Evolutionary conservation across 2,888 invertebrate genomes (phyloP).

Genomic region (Morpho helenor): DNA sequence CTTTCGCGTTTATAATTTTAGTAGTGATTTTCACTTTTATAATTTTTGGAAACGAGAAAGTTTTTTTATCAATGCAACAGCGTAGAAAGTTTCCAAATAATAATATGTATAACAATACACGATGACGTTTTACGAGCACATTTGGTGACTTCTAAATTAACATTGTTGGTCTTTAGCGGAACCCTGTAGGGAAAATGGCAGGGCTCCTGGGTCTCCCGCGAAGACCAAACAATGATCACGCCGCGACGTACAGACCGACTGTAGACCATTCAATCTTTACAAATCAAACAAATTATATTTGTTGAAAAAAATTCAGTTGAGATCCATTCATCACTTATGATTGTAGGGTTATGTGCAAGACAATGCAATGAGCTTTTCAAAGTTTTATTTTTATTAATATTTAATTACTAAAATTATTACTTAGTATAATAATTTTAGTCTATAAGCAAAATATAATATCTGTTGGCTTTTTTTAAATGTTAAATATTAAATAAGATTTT

Average conservation of each 20-base stretch:
- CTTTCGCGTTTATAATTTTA: no score
- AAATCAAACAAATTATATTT: conserved; percentile 77
- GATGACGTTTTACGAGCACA: conserved; percentile 57
- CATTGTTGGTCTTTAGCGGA: conserved; percentile 69
- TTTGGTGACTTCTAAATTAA: conserved; percentile 63
- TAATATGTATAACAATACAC: conserved; percentile 45
- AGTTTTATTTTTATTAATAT: conserved; percentile 1
- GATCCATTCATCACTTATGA: conserved; percentile 40
- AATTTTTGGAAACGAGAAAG: no score
- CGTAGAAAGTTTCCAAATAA: conserved; percentile 39
- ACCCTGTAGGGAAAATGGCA: conserved; percentile 71
- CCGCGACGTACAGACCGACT: conserved; percentile 50
- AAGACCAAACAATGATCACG: conserved; percentile 58
- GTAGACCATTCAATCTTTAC: conserved; percentile 64
- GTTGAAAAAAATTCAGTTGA: conserved; percentile 60
- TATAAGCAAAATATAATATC: no score
- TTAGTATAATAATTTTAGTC: neutral
- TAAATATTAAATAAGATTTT: no score
- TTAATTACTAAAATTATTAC: no score
- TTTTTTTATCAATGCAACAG: neutral
- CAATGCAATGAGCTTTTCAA: conserved; percentile 11
- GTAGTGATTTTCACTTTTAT: no score
- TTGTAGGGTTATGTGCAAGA: conserved; percentile 24
- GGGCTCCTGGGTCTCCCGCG: conserved; percentile 70
- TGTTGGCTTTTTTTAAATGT: no score